A percentile compares a stretch with the other conserved stretches of the same genome.
Evolutionary conservation across 2,113 vertebrate species (phyloP).

Genomic region (Pimephales promelas): DNA sequence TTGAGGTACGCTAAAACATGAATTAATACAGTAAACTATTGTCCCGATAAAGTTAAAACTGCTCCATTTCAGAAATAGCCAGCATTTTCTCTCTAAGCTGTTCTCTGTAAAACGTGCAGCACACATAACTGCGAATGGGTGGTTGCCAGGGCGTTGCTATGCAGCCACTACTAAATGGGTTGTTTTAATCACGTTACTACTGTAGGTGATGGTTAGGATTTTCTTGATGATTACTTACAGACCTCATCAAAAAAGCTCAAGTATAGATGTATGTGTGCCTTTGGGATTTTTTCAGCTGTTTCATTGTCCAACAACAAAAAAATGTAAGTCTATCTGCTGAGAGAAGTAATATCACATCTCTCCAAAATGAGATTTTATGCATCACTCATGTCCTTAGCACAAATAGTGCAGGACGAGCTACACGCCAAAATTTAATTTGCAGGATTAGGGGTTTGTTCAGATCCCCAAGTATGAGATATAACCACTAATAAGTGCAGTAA

Average conservation of each 20-base stretch:
- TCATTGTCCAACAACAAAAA: background rate
- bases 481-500: background rate
- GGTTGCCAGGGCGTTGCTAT: too few species aligned
- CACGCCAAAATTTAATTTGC: background rate
- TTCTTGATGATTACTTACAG: background rate
- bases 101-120: too few species aligned
- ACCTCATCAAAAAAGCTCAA: background rate
- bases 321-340: background rate
- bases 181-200: background rate
- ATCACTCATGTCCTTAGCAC: background rate
- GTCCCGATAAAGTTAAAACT: too few species aligned
- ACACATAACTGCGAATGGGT: background rate
- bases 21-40: too few species aligned
- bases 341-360: background rate
- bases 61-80: too few species aligned
- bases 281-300: background rate
- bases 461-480: background rate
- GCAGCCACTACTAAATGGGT: background rate
- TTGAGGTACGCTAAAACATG: too few species aligned
- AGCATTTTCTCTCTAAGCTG: too few species aligned
- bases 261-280: background rate
- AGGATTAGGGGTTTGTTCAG: slow-evolving; percentile 6
- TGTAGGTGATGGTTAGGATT: background rate
- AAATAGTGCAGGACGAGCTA: background rate
- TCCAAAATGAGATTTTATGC: background rate